Evolutionary conservation across 53 echinoderm and acorn worm species (phyloP).

Genomic region (Actinopyga echinites): DNA sequence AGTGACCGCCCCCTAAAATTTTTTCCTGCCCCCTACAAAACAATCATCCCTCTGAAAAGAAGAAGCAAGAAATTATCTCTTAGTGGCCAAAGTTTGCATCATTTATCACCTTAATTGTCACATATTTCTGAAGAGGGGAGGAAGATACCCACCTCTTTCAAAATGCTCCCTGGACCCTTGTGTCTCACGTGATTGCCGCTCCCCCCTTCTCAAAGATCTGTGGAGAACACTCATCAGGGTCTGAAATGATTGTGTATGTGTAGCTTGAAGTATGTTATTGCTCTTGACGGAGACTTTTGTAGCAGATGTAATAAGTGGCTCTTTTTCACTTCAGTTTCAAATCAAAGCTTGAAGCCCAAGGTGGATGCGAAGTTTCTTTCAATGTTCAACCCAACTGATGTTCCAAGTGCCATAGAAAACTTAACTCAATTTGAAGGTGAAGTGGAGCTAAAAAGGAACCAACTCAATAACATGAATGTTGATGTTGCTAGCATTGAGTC

Average conservation of each 20-base stretch:
- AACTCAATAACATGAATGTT: conserved; percentile 76
- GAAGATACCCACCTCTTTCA: too few species aligned
- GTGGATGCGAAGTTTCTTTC: conserved; percentile 79
- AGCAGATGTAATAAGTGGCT: too few species aligned
- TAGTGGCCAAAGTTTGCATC: too few species aligned
- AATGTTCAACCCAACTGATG: conserved; percentile 79
- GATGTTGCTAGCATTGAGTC: conserved; percentile 94
- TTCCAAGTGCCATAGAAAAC: conserved; percentile 85
- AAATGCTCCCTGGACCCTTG: too few species aligned
- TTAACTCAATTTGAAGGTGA: conserved; percentile 78
- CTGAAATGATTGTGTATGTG: neutral
- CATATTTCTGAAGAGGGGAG: too few species aligned
- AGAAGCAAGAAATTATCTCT: too few species aligned
- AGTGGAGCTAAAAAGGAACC: conserved; percentile 85
- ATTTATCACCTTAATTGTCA: too few species aligned
- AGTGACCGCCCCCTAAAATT: too few species aligned
- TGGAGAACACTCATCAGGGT: neutral
- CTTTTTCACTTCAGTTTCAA: conserved; percentile 18
- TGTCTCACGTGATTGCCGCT: too few species aligned
- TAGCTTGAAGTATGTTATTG: neutral
- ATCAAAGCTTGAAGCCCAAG: conserved; percentile 61
- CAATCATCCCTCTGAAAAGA: too few species aligned
- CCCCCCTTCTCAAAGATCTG: neutral
- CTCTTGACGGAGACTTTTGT: conserved; percentile 21
- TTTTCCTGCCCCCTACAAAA: too few species aligned